Conservation (phyloP, 2,888 invertebrate species). For the Amblyjoppa proteus region DNA sequence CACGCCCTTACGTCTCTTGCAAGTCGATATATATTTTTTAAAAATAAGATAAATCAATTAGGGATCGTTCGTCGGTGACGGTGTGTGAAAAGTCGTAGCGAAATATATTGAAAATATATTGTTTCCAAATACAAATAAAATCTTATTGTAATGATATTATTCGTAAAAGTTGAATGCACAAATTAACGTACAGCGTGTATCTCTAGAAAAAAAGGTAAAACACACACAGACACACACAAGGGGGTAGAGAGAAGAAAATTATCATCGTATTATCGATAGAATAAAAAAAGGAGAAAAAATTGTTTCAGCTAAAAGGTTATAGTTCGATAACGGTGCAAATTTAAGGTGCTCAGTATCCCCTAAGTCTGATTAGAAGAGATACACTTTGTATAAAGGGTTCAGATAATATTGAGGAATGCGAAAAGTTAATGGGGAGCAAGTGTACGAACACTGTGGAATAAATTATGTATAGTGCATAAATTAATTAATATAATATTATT, state of each 20-base stretch:
- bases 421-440: slow-evolving; percentile 9
- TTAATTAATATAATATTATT: slow-evolving; percentile 23
- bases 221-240: background rate
- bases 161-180: slow-evolving; percentile 63
- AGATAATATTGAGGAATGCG: slow-evolving; percentile 12
- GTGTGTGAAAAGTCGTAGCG: slow-evolving; percentile 36
- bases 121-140: slow-evolving; percentile 60
- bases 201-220: slow-evolving; percentile 37
- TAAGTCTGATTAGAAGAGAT: slow-evolving; percentile 46
- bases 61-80: slow-evolving; percentile 57
- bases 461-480: slow-evolving; percentile 56
- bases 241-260: background rate
- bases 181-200: slow-evolving; percentile 58
- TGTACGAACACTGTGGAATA: slow-evolving; percentile 20
- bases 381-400: slow-evolving; percentile 49
- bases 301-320: background rate
- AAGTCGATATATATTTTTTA: background rate
- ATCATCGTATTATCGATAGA: slow-evolving; percentile 14
- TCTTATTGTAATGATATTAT: slow-evolving; percentile 56
- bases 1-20: too few species aligned
- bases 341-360: slow-evolving; percentile 2
- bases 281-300: background rate
- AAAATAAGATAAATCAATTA: slow-evolving; percentile 26
- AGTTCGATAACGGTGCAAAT: too few species aligned
- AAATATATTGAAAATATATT: slow-evolving; percentile 44